These are phyloP conservation scores for Daphoenositta chrysoptera DNA, from an alignment of 2,113 vertebrate genomes.

Conservation along the genomic window DNA sequence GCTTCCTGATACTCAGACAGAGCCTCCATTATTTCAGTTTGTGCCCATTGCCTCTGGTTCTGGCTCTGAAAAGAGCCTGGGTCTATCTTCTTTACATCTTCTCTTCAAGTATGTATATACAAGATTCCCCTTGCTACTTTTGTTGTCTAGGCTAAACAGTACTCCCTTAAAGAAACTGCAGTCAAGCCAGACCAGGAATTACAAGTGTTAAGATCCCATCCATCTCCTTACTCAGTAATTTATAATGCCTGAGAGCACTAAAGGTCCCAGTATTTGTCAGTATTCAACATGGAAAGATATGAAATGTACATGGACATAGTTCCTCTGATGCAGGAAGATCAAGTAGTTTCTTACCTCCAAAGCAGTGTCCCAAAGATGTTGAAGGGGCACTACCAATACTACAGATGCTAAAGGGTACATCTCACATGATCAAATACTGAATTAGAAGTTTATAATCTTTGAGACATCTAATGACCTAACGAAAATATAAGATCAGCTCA, in stretches of 20 bases:
- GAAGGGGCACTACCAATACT: neutral
- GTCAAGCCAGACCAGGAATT: neutral
- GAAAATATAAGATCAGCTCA: neutral
- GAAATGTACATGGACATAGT: neutral
- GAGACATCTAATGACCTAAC: neutral
- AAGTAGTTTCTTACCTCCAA: neutral
- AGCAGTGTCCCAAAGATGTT: neutral
- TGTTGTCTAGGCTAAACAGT: neutral
- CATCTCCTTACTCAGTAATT: neutral
- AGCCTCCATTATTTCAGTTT: neutral
- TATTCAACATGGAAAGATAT: neutral
- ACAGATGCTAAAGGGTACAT: neutral
- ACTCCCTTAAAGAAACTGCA: neutral
- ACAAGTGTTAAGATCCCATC: neutral
- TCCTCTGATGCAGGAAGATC: neutral
- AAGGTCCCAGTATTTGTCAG: neutral
- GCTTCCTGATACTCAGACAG: neutral
- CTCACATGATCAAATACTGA: neutral
- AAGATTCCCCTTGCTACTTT: neutral
- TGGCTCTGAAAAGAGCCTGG: neutral
- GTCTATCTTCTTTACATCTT: neutral
- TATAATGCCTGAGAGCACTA: neutral
- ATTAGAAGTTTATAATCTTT: neutral
- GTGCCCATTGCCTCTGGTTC: neutral
- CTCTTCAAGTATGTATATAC: neutral